Base-by-base conservation (phyloP, 2,797 vertebrate species). In the Platalea minor region DNA sequence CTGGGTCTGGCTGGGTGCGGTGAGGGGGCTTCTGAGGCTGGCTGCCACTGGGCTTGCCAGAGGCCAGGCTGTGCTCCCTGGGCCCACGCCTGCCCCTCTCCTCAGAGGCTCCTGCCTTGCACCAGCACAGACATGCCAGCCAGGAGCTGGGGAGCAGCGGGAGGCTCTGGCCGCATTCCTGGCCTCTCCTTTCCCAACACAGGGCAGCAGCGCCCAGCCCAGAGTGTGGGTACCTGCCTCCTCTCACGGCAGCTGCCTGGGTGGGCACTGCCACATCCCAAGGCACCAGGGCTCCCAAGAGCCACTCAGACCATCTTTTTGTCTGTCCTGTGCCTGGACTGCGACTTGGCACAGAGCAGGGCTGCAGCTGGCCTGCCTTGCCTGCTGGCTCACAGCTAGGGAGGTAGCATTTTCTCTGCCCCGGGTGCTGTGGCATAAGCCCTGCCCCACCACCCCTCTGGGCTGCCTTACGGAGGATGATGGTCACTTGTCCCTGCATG, bases 151-250 rank as follows among this genome's bases (percentile, higher is more conserved):
- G 56, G 25, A 45, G 33, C 48, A 54, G 68, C 21, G 10, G 80
- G 33, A 26, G 39, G 26, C 57, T 45, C 25, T 35, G 57, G 39
- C 15, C 31, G 20, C 13, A 4, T 37, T 53, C 31, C 43, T 33
- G 45, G 17, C 54, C 29, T 50, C 65, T 46, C 28, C 53, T 41
- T 25, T 31, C 28, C 78, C 45, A 37, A 13, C 14, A 20, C 45
- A 23, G 51, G 41, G 13, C 53, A 48, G n/a, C 23, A 16, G 53
- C 1, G 2, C 33, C 3, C 1, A 1, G 25, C 53, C 12, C 53
- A 9, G 20, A 7, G 29, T 23, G 28, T 17, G 11, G 37, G 31
- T 16, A 14, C 20, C 63, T 35, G 33, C 15, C 54, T n/a, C 33
- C 64, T 70, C 56, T 25, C 7, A 10, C n/a, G 1, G 6, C 13